phyloP scores from a whole-genome alignment of 1,140 invertebrate species.

The Achatina immaculata region DNA sequence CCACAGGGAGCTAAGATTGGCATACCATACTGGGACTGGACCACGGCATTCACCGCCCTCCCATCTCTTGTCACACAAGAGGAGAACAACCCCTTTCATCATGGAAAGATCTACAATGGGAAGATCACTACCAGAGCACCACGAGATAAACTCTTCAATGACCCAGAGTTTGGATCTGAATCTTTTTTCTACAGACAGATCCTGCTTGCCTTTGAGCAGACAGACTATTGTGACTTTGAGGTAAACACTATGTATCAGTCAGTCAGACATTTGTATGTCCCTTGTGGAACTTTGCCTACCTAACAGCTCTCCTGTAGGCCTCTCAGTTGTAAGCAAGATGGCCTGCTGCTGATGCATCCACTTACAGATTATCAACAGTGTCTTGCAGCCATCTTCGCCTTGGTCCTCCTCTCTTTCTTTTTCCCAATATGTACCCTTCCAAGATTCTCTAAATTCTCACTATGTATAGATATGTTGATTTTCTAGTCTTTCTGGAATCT shows the following conservation, averaged over 20 bases:
- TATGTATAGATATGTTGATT: not conserved
- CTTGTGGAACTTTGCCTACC: no score
- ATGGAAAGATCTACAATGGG: slow-evolving; percentile 12
- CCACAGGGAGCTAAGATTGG: slow-evolving; percentile 40
- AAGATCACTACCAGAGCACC: slow-evolving; percentile 35
- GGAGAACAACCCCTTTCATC: slow-evolving; percentile 30
- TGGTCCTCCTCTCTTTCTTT: no score
- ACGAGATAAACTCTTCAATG: slow-evolving; percentile 34
- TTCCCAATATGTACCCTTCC: no score
- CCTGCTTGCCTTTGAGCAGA: slow-evolving; percentile 44
- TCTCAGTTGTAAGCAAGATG: no score
- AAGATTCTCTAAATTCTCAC: no score
- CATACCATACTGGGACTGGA: slow-evolving; percentile 42
- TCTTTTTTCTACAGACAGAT: slow-evolving; percentile 45
- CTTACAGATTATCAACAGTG: no score
- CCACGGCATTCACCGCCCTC: slow-evolving; percentile 32
- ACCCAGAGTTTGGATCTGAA: slow-evolving; percentile 32
- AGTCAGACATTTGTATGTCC: no score
- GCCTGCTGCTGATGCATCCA: no score
- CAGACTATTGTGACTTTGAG: slow-evolving; percentile 25
- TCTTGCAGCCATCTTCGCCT: no score
- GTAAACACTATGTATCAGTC: not conserved
- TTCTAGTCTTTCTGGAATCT: not conserved
- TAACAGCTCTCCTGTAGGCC: no score
- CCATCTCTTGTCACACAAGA: slow-evolving; percentile 39